Conservation (phyloP, 2,113 vertebrate genomes). For the Capreolus pygargus region DNA sequence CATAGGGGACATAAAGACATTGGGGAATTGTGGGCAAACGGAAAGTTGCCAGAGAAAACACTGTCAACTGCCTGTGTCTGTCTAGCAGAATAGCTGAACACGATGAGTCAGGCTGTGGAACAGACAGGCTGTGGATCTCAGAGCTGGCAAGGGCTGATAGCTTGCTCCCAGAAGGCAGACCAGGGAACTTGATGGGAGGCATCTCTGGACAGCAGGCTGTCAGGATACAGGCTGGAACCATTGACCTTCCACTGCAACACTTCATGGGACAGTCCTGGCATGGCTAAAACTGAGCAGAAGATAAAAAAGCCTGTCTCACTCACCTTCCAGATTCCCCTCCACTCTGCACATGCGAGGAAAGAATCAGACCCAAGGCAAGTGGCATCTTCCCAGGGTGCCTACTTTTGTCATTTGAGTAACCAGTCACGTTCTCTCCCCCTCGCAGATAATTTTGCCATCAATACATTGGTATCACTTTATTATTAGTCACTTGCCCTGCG, state of each 20-base stretch:
- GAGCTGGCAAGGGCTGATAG: not conserved
- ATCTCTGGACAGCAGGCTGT: not conserved
- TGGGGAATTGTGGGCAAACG: not conserved
- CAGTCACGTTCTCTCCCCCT: not conserved
- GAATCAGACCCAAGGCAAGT: not conserved
- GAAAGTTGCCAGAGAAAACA: not conserved
- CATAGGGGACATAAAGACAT: not conserved
- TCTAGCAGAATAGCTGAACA: not conserved
- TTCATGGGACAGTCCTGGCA: not conserved
- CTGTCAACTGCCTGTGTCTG: not conserved
- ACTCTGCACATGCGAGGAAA: not conserved
- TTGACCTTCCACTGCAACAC: not conserved
- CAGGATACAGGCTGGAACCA: not conserved
- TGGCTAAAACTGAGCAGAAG: not conserved
- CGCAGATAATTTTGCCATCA: conserved; percentile 25
- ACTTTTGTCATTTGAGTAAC: conserved; percentile 2
- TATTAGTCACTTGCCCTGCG: not conserved
- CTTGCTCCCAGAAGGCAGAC: not conserved
- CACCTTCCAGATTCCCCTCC: not conserved
- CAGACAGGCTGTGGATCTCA: not conserved
- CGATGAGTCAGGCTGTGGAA: not conserved
- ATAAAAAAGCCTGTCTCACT: not conserved
- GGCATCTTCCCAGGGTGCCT: not conserved
- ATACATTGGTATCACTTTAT: not conserved
- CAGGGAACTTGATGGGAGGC: not conserved